Conservation (phyloP, 1,140 invertebrate genomes). For the Physella acuta region DNA sequence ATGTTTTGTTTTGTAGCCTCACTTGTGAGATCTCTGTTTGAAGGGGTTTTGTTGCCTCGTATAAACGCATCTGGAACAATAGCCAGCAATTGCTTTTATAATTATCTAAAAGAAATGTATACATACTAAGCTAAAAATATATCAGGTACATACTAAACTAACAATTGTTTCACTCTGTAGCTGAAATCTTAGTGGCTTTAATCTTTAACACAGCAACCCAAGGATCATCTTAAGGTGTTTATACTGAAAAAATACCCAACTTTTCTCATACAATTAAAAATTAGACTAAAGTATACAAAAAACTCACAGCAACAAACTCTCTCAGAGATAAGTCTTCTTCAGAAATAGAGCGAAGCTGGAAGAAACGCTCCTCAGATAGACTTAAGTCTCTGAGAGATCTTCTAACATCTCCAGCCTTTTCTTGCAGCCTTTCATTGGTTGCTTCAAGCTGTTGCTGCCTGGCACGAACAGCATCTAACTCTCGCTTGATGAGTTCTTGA, state of each 20-base stretch:
- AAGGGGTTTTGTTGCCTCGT: slow-evolving; percentile 48
- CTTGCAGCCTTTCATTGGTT: slow-evolving; percentile 56
- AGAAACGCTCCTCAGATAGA: slow-evolving; percentile 56
- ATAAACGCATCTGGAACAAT: slow-evolving; percentile 53
- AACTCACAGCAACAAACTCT: slow-evolving; percentile 58
- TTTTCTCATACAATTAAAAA: background rate
- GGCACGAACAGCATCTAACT: slow-evolving; percentile 52
- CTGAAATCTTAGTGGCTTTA: no score
- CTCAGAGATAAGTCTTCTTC: slow-evolving; percentile 55
- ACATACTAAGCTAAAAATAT: no score
- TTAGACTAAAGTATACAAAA: background rate
- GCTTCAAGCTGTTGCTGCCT: slow-evolving; percentile 56
- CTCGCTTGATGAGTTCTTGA: slow-evolving; percentile 52
- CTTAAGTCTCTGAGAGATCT: slow-evolving; percentile 49
- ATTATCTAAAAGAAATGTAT: no score
- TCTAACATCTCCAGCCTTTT: slow-evolving; percentile 55
- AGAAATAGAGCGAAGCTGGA: slow-evolving; percentile 45
- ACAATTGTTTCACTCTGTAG: no score
- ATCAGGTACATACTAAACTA: no score
- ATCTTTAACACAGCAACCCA: slow-evolving; percentile 29
- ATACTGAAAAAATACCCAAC: background rate
- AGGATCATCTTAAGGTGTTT: background rate
- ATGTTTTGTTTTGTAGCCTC: slow-evolving; percentile 37
- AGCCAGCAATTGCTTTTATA: no score
- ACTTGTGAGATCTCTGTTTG: slow-evolving; percentile 49